phyloP scores from a whole-genome alignment of 2,888 invertebrate species.

The Platerodrilus igneus region DNA sequence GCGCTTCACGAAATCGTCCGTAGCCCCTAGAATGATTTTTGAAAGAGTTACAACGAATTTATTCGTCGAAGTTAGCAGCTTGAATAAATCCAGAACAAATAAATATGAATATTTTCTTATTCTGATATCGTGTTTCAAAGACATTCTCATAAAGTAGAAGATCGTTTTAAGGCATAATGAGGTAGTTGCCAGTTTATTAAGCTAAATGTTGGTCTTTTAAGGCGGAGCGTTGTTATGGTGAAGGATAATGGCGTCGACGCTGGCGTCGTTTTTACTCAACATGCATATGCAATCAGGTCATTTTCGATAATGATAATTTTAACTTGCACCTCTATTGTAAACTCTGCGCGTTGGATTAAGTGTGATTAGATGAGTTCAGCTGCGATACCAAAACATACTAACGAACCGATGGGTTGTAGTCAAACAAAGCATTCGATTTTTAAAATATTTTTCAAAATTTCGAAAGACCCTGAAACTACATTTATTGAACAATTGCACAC shows the following conservation, averaged over 20 bases:
- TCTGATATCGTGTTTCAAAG: constrained; percentile 23
- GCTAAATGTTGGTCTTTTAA: constrained; percentile 26
- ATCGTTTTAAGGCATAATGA: constrained; percentile 27
- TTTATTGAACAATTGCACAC: too few species aligned
- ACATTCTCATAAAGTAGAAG: constrained; percentile 21
- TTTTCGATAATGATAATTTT: too few species aligned
- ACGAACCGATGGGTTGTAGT: too few species aligned
- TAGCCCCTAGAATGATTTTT: constrained; percentile 21
- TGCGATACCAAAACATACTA: too few species aligned
- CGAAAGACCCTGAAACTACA: too few species aligned
- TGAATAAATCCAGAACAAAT: constrained; percentile 14
- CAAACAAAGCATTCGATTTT: too few species aligned
- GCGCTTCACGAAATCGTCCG: constrained; percentile 21
- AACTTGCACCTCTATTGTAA: too few species aligned
- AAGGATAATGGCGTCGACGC: constrained; percentile 29
- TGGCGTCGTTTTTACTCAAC: constrained; percentile 26
- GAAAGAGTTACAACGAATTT: constrained; percentile 23
- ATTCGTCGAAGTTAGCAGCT: constrained; percentile 10
- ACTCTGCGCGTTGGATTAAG: too few species aligned
- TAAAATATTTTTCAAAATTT: too few species aligned
- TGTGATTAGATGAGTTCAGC: too few species aligned
- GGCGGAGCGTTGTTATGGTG: constrained; percentile 29
- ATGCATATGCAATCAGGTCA: constrained; percentile 23
- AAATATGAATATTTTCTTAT: constrained; percentile 20
- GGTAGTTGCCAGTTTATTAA: constrained; percentile 27